A percentile compares a stretch with the other conserved stretches of the same genome.
These are phyloP conservation scores for Alsophila aescularia DNA, from an alignment of 2,888 invertebrate species.

Conservation along the genomic window DNA sequence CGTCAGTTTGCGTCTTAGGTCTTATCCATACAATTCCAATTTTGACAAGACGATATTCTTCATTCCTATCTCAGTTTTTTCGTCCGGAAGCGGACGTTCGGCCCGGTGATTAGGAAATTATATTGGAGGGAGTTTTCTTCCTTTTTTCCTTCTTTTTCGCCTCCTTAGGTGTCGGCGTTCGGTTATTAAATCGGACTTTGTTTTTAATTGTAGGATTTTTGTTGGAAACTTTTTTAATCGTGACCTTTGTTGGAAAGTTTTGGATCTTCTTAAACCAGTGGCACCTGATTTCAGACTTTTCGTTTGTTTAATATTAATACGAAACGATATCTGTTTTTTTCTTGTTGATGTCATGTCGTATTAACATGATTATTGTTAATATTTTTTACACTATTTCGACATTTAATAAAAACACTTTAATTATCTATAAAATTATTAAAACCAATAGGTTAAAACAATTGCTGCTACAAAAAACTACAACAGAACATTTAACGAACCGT, in stretches of 20 bases:
- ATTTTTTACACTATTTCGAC: not conserved
- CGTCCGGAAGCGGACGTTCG: constrained; percentile 78
- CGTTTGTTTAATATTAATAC: too few species aligned
- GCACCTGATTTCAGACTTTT: not conserved
- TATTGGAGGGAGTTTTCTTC: constrained; percentile 71
- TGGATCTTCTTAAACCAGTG: constrained; percentile 11
- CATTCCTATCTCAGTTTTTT: constrained; percentile 73
- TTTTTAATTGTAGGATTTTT: constrained; percentile 69
- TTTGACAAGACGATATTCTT: constrained; percentile 60
- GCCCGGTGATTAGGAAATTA: constrained; percentile 82
- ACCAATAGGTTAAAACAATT: constrained; percentile 1
- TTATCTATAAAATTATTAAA: not conserved
- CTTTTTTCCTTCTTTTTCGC: constrained; percentile 49
- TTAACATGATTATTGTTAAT: too few species aligned
- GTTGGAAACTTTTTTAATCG: constrained; percentile 46
- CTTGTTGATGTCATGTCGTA: too few species aligned
- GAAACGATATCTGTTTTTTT: too few species aligned
- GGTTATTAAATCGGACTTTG: constrained; percentile 81
- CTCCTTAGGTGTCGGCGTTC: constrained; percentile 73
- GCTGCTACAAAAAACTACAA: constrained; percentile 33
- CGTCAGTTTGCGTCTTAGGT: too few species aligned
- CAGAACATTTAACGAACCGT: constrained; percentile 45
- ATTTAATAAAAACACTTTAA: not conserved
- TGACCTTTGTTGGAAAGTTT: constrained; percentile 38
- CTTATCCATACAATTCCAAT: constrained; percentile 63